phyloP scores from a whole-genome alignment of 1,140 invertebrate species.

The Diachasmimorpha longicaudata region DNA sequence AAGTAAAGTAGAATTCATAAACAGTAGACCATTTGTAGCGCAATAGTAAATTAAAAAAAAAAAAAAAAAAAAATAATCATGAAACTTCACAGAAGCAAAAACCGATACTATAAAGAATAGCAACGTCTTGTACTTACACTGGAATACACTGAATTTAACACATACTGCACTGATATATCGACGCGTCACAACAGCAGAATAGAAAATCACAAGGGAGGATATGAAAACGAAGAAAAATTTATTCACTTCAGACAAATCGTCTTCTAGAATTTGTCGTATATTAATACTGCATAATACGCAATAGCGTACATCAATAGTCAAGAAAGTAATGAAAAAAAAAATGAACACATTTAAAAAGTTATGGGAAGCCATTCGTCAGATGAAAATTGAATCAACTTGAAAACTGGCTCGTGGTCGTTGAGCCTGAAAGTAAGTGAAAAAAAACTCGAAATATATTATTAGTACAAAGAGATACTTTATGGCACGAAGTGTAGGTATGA shows the following conservation, averaged over 20 bases:
- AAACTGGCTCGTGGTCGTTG: neutral
- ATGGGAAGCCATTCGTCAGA: conserved; percentile 9
- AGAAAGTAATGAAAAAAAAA: conserved; percentile 19
- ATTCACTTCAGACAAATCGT: neutral
- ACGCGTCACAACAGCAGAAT: conserved; percentile 10
- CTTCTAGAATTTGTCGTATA: neutral
- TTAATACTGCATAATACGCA: neutral
- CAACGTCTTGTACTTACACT: conserved; percentile 8
- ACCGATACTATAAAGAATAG: conserved; percentile 12
- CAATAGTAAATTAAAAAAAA: conserved; percentile 54
- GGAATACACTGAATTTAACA: neutral
- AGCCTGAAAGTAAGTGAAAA: conserved; percentile 10
- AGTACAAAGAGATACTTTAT: conserved; percentile 18
- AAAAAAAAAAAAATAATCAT: conserved; percentile 25
- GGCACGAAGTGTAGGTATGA: conserved; percentile 7
- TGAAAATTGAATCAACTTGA: neutral
- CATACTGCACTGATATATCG: conserved; percentile 13
- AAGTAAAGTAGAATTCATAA: conserved; percentile 57
- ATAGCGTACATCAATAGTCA: neutral
- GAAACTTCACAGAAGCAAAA: conserved; percentile 42
- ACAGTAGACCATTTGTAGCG: conserved; percentile 58
- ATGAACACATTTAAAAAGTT: neutral
- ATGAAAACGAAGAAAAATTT: neutral
- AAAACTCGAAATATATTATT: conserved; percentile 20
- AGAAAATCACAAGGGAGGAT: conserved; percentile 2